Conservation (phyloP, 2,797 vertebrate species). For the Acrossocheilus wenchowensis region DNA sequence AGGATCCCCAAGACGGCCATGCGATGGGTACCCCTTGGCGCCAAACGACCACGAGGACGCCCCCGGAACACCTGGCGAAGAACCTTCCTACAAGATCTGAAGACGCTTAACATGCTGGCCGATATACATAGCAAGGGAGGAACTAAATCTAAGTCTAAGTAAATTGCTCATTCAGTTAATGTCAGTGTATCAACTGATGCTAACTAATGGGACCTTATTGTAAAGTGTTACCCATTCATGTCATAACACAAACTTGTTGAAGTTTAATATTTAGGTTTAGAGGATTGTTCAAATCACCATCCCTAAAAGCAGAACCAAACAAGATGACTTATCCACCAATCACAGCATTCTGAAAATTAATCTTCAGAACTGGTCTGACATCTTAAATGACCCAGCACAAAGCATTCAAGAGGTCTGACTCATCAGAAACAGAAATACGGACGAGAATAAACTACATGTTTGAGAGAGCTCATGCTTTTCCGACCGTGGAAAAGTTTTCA, state of each 20-base stretch:
- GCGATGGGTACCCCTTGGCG: no score
- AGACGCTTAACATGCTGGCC: no score
- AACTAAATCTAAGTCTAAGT: no score
- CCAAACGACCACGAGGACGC: no score
- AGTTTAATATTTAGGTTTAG: neutral
- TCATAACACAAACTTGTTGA: neutral
- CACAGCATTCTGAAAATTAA: neutral
- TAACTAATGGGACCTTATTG: neutral
- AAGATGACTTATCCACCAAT: neutral
- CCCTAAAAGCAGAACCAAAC: neutral
- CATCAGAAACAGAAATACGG: neutral
- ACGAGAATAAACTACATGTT: neutral
- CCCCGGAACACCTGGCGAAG: no score
- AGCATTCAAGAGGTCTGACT: neutral
- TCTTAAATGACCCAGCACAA: slow-evolving; percentile 21
- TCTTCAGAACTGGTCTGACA: slow-evolving; percentile 19
- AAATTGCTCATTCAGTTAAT: no score
- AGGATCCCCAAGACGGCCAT: no score
- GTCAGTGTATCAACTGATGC: neutral
- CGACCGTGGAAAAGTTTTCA: neutral
- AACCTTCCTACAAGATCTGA: no score
- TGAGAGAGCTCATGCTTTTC: neutral
- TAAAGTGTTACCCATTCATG: neutral
- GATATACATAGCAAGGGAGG: no score
- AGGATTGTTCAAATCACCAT: neutral